Percentiles rank a stretch among this genome's conserved stretches.
phyloP scores from a whole-genome alignment of 2,797 vertebrate genomes.

The Malacoctenus gilli region DNA sequence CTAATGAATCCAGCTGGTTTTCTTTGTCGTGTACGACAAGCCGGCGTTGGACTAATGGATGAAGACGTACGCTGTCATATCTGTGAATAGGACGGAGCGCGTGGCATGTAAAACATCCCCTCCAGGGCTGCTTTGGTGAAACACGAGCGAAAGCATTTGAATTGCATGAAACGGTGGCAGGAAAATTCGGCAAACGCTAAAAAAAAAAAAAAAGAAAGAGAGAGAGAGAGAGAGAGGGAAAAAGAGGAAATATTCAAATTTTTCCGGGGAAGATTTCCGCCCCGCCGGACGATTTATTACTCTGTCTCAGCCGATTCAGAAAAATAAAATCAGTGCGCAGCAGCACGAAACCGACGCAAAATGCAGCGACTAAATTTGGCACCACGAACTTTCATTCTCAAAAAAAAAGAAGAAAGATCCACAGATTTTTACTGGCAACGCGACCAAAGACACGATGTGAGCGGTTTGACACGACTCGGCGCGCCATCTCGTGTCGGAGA shows the following conservation, averaged over 20 bases:
- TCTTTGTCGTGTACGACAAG: slow-evolving; percentile 57
- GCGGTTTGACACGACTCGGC: slow-evolving; percentile 31
- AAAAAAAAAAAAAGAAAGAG: background rate
- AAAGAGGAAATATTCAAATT: background rate
- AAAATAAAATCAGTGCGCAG: slow-evolving; percentile 3
- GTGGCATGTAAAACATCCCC: slow-evolving; percentile 28
- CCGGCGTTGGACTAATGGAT: slow-evolving; percentile 61
- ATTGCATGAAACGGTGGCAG: slow-evolving; percentile 2
- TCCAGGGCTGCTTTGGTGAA: slow-evolving; percentile 24
- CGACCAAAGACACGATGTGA: slow-evolving; percentile 29
- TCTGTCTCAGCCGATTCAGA: slow-evolving; percentile 3
- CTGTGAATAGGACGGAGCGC: slow-evolving; percentile 53
- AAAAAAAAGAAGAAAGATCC: slow-evolving; percentile 13
- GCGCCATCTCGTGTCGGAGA: slow-evolving; percentile 27
- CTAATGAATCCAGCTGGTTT: slow-evolving; percentile 71
- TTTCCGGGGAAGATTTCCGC: slow-evolving; percentile 12
- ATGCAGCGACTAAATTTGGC: background rate
- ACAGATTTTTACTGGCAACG: slow-evolving; percentile 31
- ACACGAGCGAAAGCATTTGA: slow-evolving; percentile 1
- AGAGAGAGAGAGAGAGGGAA: too few species aligned
- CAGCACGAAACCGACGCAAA: background rate
- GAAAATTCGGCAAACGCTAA: too few species aligned
- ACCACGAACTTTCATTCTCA: background rate
- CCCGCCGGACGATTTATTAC: slow-evolving; percentile 6
- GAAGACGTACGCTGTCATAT: slow-evolving; percentile 57